Base-by-base conservation (phyloP, 1,140 invertebrate species). In the Pygmarrhopalites habei region DNA sequence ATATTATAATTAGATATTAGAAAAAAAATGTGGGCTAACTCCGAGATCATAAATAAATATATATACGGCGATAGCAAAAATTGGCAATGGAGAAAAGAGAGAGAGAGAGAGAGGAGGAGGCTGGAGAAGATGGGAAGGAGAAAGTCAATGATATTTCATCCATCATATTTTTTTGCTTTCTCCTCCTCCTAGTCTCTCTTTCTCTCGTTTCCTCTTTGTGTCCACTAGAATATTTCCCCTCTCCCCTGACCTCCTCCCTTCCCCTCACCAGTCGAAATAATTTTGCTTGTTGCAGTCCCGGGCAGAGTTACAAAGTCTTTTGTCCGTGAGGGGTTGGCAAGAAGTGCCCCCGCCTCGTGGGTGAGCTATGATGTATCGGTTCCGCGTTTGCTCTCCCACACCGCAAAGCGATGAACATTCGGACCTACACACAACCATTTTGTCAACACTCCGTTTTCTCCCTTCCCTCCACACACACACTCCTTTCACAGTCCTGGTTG, bases 361-460 rank as follows among this genome's bases (percentile, higher is more conserved):
- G 39, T 62, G 62, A 47, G 29, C 61, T 23, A 65, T 56, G 30
- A 72, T 58, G 28, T 61, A 65, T 26, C 78, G 64, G 15, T 59
- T 73, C 61, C 79, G 67, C 62, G 74, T 74, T 62, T 76, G 72
- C 55, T 79, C 76, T 5, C 80, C 78, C 64, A 75, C 73, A 12
- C 81, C 82, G 73, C 81, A 82, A 7, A 79, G 77, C 2, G 75
- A 77, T 15, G 60, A 61, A 64, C 81, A 82, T 15, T 79, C 73
- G 5, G 80, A 80, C 81, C 46, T 49, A 49, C 12, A 12, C 46
- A 49, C 12, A 52, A 26, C 7, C 25, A 52, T 81, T 82, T 15
- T 77, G 73, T 39, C 77, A 76, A 81, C 81, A 82, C 0, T 75
- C 49, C 21, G 10, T 4, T 46, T 19, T n/a, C n/a, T 46, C 44